Conservation (phyloP, 2,888 invertebrate species). For the Nomada fabriciana region DNA sequence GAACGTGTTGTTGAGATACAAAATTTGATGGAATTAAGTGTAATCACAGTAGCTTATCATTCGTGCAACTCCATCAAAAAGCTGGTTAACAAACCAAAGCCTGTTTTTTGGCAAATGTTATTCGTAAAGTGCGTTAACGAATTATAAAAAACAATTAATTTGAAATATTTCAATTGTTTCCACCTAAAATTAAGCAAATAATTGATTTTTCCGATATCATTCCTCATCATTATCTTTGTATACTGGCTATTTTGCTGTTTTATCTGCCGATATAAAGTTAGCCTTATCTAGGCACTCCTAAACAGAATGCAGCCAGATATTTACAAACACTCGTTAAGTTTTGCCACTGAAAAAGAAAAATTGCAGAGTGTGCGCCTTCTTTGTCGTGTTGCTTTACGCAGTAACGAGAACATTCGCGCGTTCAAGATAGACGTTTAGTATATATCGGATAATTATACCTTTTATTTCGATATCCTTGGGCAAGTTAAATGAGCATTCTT, state of each 20-base stretch:
- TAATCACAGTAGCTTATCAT: not conserved
- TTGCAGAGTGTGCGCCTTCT: not conserved
- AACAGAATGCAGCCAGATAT: not conserved
- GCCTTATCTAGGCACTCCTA: not conserved
- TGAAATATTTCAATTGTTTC: too few relatives aligned
- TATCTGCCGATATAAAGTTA: conserved; percentile 6
- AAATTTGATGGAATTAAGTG: not conserved
- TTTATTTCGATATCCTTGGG: conserved; percentile 22
- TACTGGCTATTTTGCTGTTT: not conserved
- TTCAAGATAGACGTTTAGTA: conserved; percentile 16
- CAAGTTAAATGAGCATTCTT: not conserved
- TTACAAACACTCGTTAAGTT: conserved; percentile 10
- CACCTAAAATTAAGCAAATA: not conserved
- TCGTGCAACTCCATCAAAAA: not conserved
- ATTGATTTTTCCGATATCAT: not conserved
- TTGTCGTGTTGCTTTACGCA: not conserved
- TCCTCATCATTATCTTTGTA: not conserved
- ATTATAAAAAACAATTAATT: not conserved
- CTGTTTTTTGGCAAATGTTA: not conserved
- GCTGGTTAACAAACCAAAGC: not conserved
- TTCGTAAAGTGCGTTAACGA: not conserved
- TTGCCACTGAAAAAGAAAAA: not conserved
- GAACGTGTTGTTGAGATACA: not conserved
- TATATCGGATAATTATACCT: conserved; percentile 33
- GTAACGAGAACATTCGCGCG: not conserved